These are phyloP conservation scores for Anolis sagrei DNA, from an alignment of 2,113 vertebrate species.

Conservation along the genomic window DNA sequence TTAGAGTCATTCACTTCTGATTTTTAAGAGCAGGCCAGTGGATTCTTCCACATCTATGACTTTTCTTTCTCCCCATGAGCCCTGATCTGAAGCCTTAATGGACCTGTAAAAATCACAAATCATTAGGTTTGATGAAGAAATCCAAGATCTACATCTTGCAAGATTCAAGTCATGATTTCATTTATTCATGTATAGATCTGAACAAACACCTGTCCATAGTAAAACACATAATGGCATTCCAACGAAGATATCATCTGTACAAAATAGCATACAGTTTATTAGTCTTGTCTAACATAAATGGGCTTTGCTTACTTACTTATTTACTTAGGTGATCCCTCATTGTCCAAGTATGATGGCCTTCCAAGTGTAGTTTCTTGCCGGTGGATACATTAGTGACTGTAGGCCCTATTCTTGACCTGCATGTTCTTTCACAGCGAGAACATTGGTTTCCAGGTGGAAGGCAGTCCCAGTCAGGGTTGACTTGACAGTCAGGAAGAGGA, in stretches of 20 bases:
- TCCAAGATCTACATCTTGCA: neutral
- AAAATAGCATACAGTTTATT: neutral
- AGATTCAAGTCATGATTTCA: neutral
- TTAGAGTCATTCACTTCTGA: too few relatives aligned
- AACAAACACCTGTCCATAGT: neutral
- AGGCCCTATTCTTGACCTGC: too few relatives aligned
- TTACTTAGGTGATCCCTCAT: too few relatives aligned
- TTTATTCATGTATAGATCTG: neutral
- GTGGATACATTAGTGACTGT: too few relatives aligned
- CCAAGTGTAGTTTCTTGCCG: too few relatives aligned
- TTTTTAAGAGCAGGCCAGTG: neutral
- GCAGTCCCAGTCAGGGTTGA: too few relatives aligned
- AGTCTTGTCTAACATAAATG: too few relatives aligned
- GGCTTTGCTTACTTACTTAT: too few relatives aligned
- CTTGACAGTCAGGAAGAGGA: too few relatives aligned
- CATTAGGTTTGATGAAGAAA: neutral
- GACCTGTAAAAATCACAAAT: neutral
- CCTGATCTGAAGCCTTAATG: neutral
- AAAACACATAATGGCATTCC: neutral
- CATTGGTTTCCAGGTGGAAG: too few relatives aligned
- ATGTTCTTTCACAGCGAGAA: too few relatives aligned
- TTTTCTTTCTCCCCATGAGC: neutral
- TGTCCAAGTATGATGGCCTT: too few relatives aligned
- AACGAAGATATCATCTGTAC: neutral
- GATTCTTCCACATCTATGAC: neutral